Conservation (phyloP, 2,113 vertebrate genomes). For the Callospermophilus lateralis region DNA sequence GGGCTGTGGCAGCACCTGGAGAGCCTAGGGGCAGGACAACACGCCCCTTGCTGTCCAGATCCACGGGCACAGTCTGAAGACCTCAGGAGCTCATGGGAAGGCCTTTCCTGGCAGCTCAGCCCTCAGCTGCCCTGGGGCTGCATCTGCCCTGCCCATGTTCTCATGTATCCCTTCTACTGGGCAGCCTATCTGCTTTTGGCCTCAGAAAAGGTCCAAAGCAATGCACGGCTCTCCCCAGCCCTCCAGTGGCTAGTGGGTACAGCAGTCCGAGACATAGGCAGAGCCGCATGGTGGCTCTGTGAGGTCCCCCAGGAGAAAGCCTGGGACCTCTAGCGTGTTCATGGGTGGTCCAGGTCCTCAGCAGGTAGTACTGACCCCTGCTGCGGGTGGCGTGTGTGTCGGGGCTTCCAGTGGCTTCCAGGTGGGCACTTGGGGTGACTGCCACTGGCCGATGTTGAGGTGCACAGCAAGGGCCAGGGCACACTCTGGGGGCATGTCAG, state of each 20-base stretch:
- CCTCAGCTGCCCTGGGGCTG: background rate
- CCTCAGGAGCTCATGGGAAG: rapidly evolving
- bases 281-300: too few species aligned
- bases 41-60: background rate
- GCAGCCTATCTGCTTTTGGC: background rate
- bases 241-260: rapidly evolving
- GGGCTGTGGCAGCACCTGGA: background rate
- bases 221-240: rapidly evolving
- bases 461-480: rapidly evolving
- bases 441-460: background rate
- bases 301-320: background rate
- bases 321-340: background rate
- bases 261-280: rapidly evolving
- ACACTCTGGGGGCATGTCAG: background rate
- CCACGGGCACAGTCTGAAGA: background rate
- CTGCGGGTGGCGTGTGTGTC: rapidly evolving
- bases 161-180: rapidly evolving
- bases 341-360: background rate
- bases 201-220: background rate
- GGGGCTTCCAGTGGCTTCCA: background rate
- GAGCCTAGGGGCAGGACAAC: background rate
- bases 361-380: rapidly evolving
- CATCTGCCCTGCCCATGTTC: rapidly evolving
- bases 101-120: rapidly evolving
- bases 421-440: rapidly evolving